A percentile compares a stretch with the other conserved stretches of the same genome.
Evolutionary conservation across 2,888 invertebrate species (phyloP).

Genomic region (Schizotus pectinicornis): DNA sequence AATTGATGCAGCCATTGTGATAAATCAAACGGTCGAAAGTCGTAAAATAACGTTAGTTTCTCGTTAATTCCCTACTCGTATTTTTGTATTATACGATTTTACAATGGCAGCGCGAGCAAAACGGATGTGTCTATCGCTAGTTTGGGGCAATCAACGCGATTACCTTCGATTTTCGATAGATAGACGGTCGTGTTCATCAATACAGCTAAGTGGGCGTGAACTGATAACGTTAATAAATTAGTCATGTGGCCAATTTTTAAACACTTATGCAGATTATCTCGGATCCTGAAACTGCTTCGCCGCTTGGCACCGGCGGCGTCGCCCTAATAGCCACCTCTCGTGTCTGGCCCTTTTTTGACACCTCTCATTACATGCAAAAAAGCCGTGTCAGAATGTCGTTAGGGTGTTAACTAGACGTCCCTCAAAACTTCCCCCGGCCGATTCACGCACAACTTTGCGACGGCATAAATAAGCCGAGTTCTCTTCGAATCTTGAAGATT

Average conservation of each 20-base stretch:
- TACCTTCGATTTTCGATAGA: conserved; percentile 35
- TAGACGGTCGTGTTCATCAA: conserved; percentile 11
- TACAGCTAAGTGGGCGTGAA: conserved; percentile 22
- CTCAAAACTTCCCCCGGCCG: background rate
- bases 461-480: background rate
- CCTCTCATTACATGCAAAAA: conserved; percentile 21
- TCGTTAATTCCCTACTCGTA: conserved; percentile 17
- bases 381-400: conserved; percentile 3
- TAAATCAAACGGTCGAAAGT: conserved; percentile 19
- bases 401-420: conserved; percentile 1
- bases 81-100: conserved; percentile 18
- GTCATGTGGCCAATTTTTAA: background rate
- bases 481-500: background rate
- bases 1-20: conserved; percentile 17
- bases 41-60: conserved; percentile 18
- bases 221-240: conserved; percentile 16
- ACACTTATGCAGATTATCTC: background rate
- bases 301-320: conserved; percentile 18
- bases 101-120: conserved; percentile 2
- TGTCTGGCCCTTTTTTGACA: conserved; percentile 33
- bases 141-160: conserved; percentile 31
- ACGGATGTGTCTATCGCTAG: conserved; percentile 19
- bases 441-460: background rate
- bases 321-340: conserved; percentile 40
- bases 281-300: background rate